A percentile compares a stretch with the other conserved stretches of the same genome.
These are phyloP conservation scores for Drosophila takahashii DNA, from an alignment of 1,140 invertebrate genomes.

Conservation along the genomic window DNA sequence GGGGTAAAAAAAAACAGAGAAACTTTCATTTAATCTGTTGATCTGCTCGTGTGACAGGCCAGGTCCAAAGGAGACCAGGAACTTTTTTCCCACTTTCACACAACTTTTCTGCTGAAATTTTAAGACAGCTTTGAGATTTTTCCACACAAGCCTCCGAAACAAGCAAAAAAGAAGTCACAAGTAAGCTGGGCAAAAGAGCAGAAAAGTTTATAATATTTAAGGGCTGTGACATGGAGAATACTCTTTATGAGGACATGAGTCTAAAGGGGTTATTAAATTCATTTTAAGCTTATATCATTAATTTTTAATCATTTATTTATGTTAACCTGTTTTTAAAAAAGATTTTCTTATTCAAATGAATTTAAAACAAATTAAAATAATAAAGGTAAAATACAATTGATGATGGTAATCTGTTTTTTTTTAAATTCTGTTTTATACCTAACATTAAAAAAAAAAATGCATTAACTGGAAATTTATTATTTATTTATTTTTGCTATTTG, in stretches of 20 bases:
- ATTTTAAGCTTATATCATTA: background rate
- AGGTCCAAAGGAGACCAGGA: constrained; percentile 15
- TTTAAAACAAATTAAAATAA: too few relatives aligned
- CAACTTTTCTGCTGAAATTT: constrained; percentile 65
- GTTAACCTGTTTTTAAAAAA: too few relatives aligned
- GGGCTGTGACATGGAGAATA: constrained; percentile 12
- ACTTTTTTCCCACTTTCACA: constrained; percentile 50
- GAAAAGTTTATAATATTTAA: constrained; percentile 23
- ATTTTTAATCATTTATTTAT: too few relatives aligned
- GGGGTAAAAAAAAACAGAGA: constrained; percentile 39
- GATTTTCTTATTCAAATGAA: too few relatives aligned
- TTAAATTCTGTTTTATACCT: too few relatives aligned
- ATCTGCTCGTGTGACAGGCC: constrained; percentile 68
- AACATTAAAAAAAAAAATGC: too few relatives aligned
- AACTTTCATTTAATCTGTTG: constrained; percentile 79
- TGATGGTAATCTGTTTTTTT: too few relatives aligned
- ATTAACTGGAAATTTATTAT: too few relatives aligned
- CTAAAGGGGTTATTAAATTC: too few relatives aligned
- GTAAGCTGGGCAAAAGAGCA: constrained; percentile 13
- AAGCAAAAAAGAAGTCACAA: constrained; percentile 42
- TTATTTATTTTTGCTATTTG: background rate
- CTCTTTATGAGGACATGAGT: background rate
- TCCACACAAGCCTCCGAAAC: constrained; percentile 55
- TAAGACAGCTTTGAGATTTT: constrained; percentile 73
- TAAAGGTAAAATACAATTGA: too few relatives aligned